Base-by-base conservation (phyloP, 1,140 invertebrate species). In the Drosophila nannoptera region DNA sequence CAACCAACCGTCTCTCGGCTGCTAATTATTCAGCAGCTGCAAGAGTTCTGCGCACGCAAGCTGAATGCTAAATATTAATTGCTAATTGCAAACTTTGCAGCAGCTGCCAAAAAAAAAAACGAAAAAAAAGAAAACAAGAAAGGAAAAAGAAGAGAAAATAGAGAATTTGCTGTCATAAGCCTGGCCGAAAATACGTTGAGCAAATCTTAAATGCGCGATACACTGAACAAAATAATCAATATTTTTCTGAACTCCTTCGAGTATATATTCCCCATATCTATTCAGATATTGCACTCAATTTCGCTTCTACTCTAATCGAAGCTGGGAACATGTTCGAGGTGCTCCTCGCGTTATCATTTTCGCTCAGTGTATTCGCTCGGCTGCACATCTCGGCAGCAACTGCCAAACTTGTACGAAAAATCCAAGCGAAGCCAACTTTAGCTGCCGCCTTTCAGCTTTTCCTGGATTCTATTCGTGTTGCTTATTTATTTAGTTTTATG, bases 401-500 rank as follows among this genome's bases (percentile, higher is more conserved):
- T 48, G 49, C 38, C 12, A 14, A 68, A 58, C 62, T 56, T 65
- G 49, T 22, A 80, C 55, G 54, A 78, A 78, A 75, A 81, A 70
- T 52, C 40, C 35, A 42, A 40, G 48, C 7, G 31, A 22, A 31
- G 35, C 32, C 16, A 42, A 38, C 50, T 46, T 53, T 31, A 22
- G 43, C 42, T 45, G 14, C 8, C 16, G 60, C 60, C 33, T 45
- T 45, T 32, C 54, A 12, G 45, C 50, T 9, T 38, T 38, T 38
- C 16, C 22, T 40, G 32, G 22, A 52, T 33, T 7, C 45, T 5
- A 49, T 38, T 63, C 11, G 5, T 14, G 45, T 48, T 42, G 52
- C 72, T 84, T 82, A 80, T 76, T 84, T 83, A 83, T 83, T 83
- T 84, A 83, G 9, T 46, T 72, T 73, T 62, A 67, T 67, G 59